Conservation (phyloP, 1,140 invertebrate species). For the Aleiodes sp. region DNA sequence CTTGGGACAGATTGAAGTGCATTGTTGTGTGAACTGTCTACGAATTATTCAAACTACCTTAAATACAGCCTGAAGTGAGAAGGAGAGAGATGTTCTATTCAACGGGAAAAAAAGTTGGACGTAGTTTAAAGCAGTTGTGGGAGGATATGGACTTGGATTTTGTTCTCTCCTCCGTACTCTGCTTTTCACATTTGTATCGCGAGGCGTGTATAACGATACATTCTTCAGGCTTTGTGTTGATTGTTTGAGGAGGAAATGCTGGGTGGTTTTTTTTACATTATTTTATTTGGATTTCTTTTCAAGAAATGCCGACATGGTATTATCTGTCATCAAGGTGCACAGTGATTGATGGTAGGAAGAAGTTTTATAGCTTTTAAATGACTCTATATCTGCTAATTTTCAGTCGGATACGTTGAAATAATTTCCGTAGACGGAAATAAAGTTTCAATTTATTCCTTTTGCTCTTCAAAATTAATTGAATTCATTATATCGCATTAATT, state of each 20-base stretch:
- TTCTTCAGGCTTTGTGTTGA: background rate
- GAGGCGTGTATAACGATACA: constrained; percentile 9
- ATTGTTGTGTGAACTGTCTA: background rate
- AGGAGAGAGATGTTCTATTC: constrained; percentile 3
- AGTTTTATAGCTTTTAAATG: background rate
- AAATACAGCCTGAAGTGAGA: background rate
- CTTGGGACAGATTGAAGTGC: background rate
- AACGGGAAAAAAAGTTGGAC: background rate
- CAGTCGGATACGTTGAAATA: background rate
- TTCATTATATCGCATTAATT: background rate
- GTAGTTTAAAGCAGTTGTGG: background rate
- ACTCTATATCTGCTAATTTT: background rate
- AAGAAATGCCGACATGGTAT: background rate
- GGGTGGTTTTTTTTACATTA: too few relatives aligned
- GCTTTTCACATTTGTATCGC: background rate
- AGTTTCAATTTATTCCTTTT: background rate
- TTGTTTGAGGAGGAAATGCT: constrained; percentile 1
- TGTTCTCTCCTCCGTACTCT: background rate
- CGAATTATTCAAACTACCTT: constrained; percentile 10
- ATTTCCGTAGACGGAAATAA: background rate
- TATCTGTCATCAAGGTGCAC: background rate
- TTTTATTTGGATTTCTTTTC: background rate
- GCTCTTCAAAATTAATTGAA: background rate
- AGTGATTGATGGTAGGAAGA: background rate
- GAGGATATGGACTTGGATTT: constrained; percentile 2